Evolutionary conservation across 2,888 invertebrate species (phyloP).

Genomic region (Drosophila antonietae): DNA sequence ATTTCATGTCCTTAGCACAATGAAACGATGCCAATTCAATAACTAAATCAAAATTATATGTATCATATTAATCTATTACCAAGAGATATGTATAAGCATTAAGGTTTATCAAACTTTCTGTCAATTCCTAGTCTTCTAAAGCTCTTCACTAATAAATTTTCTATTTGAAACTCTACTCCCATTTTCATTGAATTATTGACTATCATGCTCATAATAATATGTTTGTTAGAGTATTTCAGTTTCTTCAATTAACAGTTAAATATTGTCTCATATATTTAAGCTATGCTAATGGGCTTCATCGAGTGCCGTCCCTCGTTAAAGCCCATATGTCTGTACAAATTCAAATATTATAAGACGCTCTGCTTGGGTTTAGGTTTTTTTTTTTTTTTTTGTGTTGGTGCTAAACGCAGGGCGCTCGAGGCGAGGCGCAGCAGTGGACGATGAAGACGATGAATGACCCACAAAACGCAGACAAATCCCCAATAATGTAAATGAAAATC

Average conservation of each 20-base stretch:
- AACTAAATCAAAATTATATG: too few relatives aligned
- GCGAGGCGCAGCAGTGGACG: not conserved
- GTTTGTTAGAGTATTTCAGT: not conserved
- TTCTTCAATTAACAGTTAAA: not conserved
- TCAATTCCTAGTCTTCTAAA: too few relatives aligned
- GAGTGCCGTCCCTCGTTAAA: conserved; percentile 18
- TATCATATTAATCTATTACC: too few relatives aligned
- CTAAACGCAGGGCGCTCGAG: conserved; percentile 56
- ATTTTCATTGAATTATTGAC: not conserved
- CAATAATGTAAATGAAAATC: conserved; percentile 19
- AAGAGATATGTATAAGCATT: too few relatives aligned
- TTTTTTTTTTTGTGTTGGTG: conserved; percentile 35
- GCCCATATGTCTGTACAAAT: conserved; percentile 33
- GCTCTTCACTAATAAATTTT: not conserved
- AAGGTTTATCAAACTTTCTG: too few relatives aligned
- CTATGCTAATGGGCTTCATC: conserved; percentile 57
- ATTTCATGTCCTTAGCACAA: too few relatives aligned
- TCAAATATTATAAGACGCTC: conserved; percentile 40
- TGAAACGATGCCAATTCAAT: too few relatives aligned
- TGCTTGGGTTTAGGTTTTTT: not conserved
- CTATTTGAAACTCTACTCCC: not conserved
- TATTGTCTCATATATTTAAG: conserved; percentile 25
- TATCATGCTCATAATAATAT: not conserved
- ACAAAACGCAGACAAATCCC: conserved; percentile 23
- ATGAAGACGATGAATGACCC: conserved; percentile 14